Conservation (phyloP, 2,888 invertebrate genomes). For the Campoletis raptor region DNA sequence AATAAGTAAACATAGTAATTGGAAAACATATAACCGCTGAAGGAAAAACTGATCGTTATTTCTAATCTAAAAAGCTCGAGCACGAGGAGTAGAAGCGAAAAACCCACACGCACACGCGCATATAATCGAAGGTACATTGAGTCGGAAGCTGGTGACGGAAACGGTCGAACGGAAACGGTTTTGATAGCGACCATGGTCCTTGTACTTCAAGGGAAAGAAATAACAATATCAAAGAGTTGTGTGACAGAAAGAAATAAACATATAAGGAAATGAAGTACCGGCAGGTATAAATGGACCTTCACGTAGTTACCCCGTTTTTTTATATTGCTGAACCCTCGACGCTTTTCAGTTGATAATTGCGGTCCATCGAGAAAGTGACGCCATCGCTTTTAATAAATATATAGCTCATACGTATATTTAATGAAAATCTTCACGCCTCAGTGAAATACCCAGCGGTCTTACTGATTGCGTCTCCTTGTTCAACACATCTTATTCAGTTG, state of each 20-base stretch:
- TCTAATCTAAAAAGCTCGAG: slow-evolving; percentile 13
- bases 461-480: slow-evolving; percentile 63
- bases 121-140: not conserved
- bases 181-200: slow-evolving; percentile 65
- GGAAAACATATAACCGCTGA: not conserved
- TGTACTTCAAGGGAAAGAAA: not conserved
- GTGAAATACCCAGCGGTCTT: slow-evolving; percentile 6
- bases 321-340: slow-evolving; percentile 51
- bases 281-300: slow-evolving; percentile 48
- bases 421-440: slow-evolving; percentile 44
- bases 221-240: not conserved
- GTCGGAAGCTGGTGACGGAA: slow-evolving; percentile 65
- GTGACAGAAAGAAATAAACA: not conserved
- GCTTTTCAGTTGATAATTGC: slow-evolving; percentile 52
- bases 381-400: slow-evolving; percentile 43
- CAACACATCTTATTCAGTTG: slow-evolving; percentile 50
- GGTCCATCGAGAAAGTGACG: slow-evolving; percentile 11
- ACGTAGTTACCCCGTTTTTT: slow-evolving; percentile 36
- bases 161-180: slow-evolving; percentile 73
- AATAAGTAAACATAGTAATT: slow-evolving; percentile 13
- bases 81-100: slow-evolving; percentile 26
- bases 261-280: not conserved
- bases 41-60: slow-evolving; percentile 35
- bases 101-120: not conserved
- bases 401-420: not conserved